phyloP scores from a whole-genome alignment of 1,140 invertebrate species.

The Cydia splendana region DNA sequence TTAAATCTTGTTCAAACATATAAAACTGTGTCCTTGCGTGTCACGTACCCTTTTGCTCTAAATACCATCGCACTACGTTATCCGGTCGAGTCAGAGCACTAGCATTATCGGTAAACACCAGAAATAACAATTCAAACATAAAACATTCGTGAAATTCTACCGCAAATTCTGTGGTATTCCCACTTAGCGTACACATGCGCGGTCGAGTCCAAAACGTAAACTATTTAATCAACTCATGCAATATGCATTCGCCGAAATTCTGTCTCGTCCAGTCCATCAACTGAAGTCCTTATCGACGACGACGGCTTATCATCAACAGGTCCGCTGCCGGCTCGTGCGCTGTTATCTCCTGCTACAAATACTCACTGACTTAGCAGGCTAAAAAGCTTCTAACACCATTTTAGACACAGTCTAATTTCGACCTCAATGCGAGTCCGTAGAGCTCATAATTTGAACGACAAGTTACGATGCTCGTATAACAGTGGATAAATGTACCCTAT shows the following conservation, averaged over 20 bases:
- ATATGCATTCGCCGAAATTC: constrained; percentile 77
- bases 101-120: constrained; percentile 16
- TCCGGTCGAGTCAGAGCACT: constrained; percentile 2
- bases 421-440: constrained; percentile 35
- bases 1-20: not conserved
- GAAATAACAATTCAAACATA: constrained; percentile 24
- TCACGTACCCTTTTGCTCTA: constrained; percentile 1
- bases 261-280: constrained; percentile 70
- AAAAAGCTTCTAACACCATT: constrained; percentile 41
- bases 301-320: constrained; percentile 77
- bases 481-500: constrained; percentile 65
- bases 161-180: constrained; percentile 15
- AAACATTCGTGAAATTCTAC: constrained; percentile 20
- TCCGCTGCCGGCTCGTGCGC: constrained; percentile 70
- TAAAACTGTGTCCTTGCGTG: not conserved
- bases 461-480: constrained; percentile 48
- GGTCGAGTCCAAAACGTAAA: constrained; percentile 70
- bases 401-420: constrained; percentile 26
- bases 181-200: constrained; percentile 45
- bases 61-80: not conserved
- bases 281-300: constrained; percentile 69
- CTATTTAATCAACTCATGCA: constrained; percentile 79
- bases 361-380: constrained; percentile 50
- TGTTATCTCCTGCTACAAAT: constrained; percentile 78
- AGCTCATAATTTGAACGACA: constrained; percentile 38